These are phyloP conservation scores for Nipponia nippon DNA, from an alignment of 2,113 vertebrate genomes.

Conservation along the genomic window DNA sequence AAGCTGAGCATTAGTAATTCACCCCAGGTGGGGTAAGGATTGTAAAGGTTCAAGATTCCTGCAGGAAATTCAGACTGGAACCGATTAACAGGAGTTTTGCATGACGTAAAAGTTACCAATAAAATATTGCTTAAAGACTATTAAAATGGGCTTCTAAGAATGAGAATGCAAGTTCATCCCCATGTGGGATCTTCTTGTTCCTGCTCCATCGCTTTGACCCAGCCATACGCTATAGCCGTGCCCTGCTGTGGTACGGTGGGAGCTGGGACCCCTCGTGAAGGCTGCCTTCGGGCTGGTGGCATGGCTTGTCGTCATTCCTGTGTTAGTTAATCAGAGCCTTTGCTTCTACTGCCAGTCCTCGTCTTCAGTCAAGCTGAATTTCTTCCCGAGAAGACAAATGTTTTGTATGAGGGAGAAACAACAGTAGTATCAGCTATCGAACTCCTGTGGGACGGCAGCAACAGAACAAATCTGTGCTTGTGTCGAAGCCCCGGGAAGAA, in stretches of 20 bases:
- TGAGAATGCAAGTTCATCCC: not conserved
- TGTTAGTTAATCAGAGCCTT: not conserved
- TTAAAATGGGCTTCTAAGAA: not conserved
- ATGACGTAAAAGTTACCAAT: not conserved
- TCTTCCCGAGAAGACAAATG: not conserved
- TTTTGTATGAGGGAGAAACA: too few relatives aligned
- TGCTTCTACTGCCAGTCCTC: too few relatives aligned
- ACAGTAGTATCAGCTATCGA: too few relatives aligned
- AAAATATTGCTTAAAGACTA: not conserved
- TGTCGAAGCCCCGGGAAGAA: not conserved
- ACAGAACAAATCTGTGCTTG: not conserved
- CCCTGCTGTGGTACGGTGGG: not conserved
- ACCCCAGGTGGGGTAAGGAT: not conserved
- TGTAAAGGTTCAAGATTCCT: not conserved
- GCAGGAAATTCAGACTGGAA: not conserved
- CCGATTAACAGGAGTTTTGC: not conserved
- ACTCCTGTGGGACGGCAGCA: too few relatives aligned
- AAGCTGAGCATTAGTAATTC: not conserved
- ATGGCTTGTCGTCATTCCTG: accelerated
- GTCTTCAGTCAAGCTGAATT: not conserved
- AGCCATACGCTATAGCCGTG: accelerated
- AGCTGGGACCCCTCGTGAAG: not conserved
- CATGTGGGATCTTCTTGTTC: not conserved
- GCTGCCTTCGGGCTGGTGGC: not conserved
- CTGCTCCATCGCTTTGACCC: not conserved